Conservation (phyloP, 2,888 invertebrate genomes). For the Nomada goodeniana region DNA sequence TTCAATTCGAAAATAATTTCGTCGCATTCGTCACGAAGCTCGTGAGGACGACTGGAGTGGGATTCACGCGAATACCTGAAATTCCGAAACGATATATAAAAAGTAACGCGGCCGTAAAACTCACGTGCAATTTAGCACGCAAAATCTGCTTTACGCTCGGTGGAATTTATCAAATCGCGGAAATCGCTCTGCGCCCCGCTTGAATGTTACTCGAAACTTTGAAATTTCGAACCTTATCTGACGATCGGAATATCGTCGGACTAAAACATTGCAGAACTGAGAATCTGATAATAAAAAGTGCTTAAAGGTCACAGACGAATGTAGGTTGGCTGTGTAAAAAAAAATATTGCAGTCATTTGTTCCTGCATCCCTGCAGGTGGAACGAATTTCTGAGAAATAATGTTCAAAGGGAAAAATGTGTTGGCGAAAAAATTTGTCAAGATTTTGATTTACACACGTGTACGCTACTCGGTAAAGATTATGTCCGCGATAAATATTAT, state of each 20-base stretch:
- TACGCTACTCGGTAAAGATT: no score
- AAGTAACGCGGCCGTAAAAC: not conserved
- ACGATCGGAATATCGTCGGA: not conserved
- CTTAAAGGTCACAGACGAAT: slow-evolving; percentile 18
- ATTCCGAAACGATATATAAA: not conserved
- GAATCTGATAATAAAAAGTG: slow-evolving; percentile 23
- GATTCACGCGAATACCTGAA: not conserved
- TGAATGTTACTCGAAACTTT: not conserved
- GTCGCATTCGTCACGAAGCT: not conserved
- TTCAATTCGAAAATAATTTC: not conserved
- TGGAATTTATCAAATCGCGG: not conserved
- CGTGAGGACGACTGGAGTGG: no score
- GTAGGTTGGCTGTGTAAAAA: slow-evolving; percentile 8
- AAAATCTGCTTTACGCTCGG: not conserved
- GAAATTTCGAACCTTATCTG: slow-evolving; percentile 3
- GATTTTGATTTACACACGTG: not conserved
- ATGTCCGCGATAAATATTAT: no score
- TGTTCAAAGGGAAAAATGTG: slow-evolving; percentile 8
- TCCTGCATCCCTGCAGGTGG: not conserved
- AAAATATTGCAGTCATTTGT: slow-evolving; percentile 19
- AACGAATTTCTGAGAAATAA: slow-evolving; percentile 9
- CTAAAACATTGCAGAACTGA: not conserved
- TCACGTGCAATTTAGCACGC: not conserved
- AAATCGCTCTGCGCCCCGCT: not conserved
- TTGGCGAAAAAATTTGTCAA: not conserved